Percentiles rank a stretch among this genome's conserved stretches.
These are phyloP conservation scores for Conger conger DNA, from an alignment of 2,113 vertebrate genomes.

Conservation along the genomic window DNA sequence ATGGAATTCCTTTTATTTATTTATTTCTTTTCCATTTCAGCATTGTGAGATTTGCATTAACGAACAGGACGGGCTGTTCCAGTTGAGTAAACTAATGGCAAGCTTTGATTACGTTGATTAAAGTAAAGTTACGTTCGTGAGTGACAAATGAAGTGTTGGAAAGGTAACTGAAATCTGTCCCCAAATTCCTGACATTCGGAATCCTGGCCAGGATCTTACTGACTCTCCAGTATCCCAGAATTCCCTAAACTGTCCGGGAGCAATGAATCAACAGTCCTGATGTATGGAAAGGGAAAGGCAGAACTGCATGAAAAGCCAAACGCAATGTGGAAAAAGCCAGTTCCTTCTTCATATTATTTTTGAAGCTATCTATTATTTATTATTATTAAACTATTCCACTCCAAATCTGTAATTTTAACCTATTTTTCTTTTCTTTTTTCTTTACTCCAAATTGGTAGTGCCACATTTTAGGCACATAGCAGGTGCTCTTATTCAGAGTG, in stretches of 20 bases:
- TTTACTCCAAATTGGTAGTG: no score
- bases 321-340: neutral
- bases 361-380: neutral
- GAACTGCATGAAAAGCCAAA: neutral
- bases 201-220: neutral
- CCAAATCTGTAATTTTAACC: no score
- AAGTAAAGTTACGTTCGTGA: constrained; percentile 5
- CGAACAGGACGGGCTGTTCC: constrained; percentile 27
- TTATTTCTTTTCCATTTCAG: constrained; percentile 40
- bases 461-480: no score
- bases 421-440: no score
- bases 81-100: neutral
- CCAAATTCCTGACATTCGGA: neutral
- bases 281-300: neutral
- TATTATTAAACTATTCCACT: no score
- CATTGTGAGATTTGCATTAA: constrained; percentile 50
- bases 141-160: neutral
- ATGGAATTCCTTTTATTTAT: constrained; percentile 37
- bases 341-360: neutral
- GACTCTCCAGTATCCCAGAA: neutral
- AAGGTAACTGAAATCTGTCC: neutral
- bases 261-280: neutral
- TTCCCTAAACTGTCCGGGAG: neutral
- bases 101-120: neutral
- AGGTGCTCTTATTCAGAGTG: no score